Evolutionary conservation across 2,888 invertebrate species (phyloP), one percentile per base, ranked within the genome.

Genomic region (Muscina levida): DNA sequence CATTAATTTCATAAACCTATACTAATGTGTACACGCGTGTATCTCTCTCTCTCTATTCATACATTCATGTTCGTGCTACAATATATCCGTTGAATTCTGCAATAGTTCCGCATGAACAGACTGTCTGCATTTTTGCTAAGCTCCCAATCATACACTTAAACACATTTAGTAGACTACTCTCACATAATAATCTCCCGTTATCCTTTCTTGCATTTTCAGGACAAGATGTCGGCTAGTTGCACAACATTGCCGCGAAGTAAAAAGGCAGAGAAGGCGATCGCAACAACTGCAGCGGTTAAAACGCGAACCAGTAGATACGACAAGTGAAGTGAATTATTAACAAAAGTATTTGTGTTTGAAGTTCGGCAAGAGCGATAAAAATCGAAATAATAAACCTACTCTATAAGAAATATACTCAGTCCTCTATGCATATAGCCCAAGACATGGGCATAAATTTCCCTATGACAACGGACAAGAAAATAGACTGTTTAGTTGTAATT

Each of bases 151-250:
- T 31, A 31, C 31, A 31, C 31, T n/a, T 59, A 11, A 37, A 39
- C 37, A 22, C n/a, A n/a, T n/a, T n/a, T n/a, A n/a, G n/a, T n/a
- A n/a, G n/a, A n/a, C n/a, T n/a, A n/a, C 0, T 17, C 8, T 22
- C 4, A 39, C 22, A 53, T 13, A 17, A 17, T 48, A 19, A 48
- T 11, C 42, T 53, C 37, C 4, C 42, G 17, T 39, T 42, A 15
- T 67, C 17, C 31, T 66, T 46, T 51, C 24, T 39, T 65, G 81
- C 78, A 75, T 68, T 88, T 86, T 15, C 84, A 90, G 91, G 90
- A 90, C 82, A 90, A 90, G 86, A 89, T 91, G 87, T 90, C 90
- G 77, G 85, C 90, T 74, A 91, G 90, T 83, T 91, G 89, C 84
- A 89, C 90, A 77, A 91, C 91, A 70, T 86, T 91, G 85, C 91